Conservation (phyloP, 2,888 invertebrate species). For the Drosophila aldrichi region DNA sequence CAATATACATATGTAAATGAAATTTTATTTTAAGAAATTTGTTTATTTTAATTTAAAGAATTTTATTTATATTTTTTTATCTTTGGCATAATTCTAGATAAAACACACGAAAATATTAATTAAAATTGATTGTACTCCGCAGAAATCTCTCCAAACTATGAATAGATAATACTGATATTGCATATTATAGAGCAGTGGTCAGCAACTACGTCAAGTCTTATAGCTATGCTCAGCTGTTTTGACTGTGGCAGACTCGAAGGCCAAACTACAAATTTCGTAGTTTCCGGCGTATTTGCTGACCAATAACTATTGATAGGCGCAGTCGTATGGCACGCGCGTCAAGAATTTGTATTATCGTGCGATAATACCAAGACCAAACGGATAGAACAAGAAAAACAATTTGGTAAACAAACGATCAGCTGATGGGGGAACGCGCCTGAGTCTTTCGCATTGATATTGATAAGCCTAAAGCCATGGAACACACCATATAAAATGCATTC, state of each 20-base stretch:
- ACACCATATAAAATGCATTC: slow-evolving; percentile 25
- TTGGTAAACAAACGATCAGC: slow-evolving; percentile 27
- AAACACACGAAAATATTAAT: not conserved
- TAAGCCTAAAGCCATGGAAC: slow-evolving; percentile 16
- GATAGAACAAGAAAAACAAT: not conserved
- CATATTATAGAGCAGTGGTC: not conserved
- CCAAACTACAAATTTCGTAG: slow-evolving; percentile 13
- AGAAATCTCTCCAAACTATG: not conserved
- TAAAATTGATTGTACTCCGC: not conserved
- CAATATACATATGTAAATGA: not conserved
- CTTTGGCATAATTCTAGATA: not conserved
- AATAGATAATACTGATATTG: not conserved
- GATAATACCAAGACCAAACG: slow-evolving; percentile 5
- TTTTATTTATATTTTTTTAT: not conserved
- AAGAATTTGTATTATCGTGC: not conserved
- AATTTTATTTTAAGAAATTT: not conserved
- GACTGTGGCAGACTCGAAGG: slow-evolving; percentile 21
- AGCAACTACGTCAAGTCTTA: not conserved
- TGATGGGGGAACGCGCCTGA: slow-evolving; percentile 17
- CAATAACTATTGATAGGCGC: slow-evolving; percentile 6
- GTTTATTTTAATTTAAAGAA: not conserved
- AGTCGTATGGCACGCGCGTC: slow-evolving; percentile 10
- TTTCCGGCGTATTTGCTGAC: slow-evolving; percentile 12
- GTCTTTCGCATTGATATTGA: slow-evolving; percentile 6
- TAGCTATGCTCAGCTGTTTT: slow-evolving; percentile 8